Evolutionary conservation across 2,888 invertebrate species (phyloP), one percentile per base, ranked within the genome.

Genomic region (Eugnorisma glareosa): DNA sequence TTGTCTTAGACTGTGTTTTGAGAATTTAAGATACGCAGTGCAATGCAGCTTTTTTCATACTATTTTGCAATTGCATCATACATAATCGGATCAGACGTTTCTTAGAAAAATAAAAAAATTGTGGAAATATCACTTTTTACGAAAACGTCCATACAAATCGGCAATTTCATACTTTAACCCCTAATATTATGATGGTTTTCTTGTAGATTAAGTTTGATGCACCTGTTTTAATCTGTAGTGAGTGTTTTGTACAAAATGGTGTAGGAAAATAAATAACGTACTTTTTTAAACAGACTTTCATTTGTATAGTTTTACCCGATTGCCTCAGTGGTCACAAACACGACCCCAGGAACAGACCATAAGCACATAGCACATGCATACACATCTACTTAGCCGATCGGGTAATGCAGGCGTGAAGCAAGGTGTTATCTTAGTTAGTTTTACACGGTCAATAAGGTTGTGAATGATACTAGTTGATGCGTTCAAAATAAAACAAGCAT

Each of bases 221-320:
- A 82, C 35, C n/a, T 59, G 35, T 59, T 77, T 64, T 54, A 11
- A 35, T 74, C 10, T 45, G n/a, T 70, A 85, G 69, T 67, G 18
- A 61, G 35, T 10, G 13, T 79, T 85, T 82, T 71, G 54, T 68
- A 85, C 8, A 67, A 67, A 73, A 73, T 61, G 82, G 68, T 82
- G 82, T 85, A 73, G 77, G 82, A 57, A 59, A 85, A 85, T 85
- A 83, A 85, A 83, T 85, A 24, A 21, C 51, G 2, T 40, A 43
- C 0, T 73, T 77, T 73, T 67, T 54, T 45, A 13, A 18, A 51
- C 15, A 1, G 28, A 28, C n/a, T 69, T 81, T 81, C 0, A 43
- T 72, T 75, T n/a, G 7, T 40, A 37, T 18, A 31, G 35, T 35
- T 57, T n/a, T 28, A 57, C 57, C 28, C 15, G 6, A 28, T 28